A percentile compares a stretch with the other conserved stretches of the same genome.
phyloP scores from a whole-genome alignment of 2,888 invertebrate species.

The Drosophila colorata region DNA sequence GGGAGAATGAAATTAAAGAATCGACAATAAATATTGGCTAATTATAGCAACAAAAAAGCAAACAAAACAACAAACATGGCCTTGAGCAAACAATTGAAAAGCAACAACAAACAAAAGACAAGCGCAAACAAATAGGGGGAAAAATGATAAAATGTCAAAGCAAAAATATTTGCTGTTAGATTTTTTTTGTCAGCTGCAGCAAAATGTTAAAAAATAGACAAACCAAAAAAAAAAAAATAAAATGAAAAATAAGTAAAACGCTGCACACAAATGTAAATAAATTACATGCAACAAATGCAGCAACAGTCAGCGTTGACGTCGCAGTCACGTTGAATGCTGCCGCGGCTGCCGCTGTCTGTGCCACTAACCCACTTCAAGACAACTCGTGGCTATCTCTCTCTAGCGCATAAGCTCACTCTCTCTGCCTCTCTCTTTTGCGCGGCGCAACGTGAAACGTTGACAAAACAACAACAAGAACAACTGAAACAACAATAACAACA shows the following conservation, averaged over 20 bases:
- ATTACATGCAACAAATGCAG: conserved; percentile 75
- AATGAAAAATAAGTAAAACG: conserved; percentile 16
- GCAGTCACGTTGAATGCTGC: conserved; percentile 68
- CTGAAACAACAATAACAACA: conserved; percentile 21
- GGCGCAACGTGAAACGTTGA: conserved; percentile 71
- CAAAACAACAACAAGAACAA: conserved; percentile 42
- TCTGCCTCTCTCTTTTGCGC: conserved; percentile 40
- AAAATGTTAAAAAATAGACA: conserved; percentile 50
- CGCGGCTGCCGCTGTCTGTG: conserved; percentile 62
- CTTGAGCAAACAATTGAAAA: conserved; percentile 58
- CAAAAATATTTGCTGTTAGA: conserved; percentile 62
- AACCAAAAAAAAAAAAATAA: conserved; percentile 15
- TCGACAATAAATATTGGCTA: conserved; percentile 65
- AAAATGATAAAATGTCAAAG: conserved; percentile 66
- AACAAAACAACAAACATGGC: conserved; percentile 29
- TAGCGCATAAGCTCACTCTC: conserved; percentile 8
- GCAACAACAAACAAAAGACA: conserved; percentile 22
- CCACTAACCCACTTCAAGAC: conserved; percentile 78
- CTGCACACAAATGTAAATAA: conserved; percentile 73
- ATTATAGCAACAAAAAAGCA: conserved; percentile 52
- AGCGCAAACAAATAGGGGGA: conserved; percentile 2
- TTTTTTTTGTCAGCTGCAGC: conserved; percentile 61
- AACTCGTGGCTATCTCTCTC: conserved; percentile 50
- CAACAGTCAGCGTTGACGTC: conserved; percentile 44
- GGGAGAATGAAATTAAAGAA: conserved; percentile 28